Conservation (phyloP, 2,797 vertebrate species). For the Taenioides sp. region DNA sequence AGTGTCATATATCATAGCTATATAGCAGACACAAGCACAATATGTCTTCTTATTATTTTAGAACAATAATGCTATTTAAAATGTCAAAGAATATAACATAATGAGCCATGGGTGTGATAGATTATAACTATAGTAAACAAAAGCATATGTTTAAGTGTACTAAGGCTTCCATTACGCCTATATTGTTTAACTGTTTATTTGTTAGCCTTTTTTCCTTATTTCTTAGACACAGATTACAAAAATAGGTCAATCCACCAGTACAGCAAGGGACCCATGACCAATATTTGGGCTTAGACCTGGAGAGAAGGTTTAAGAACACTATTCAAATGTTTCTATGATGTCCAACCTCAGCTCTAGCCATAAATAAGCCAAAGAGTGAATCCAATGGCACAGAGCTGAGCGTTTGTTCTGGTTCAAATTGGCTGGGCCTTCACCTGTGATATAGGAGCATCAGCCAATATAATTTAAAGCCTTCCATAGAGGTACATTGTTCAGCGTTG, state of each 20-base stretch:
- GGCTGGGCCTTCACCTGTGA: conserved; percentile 1
- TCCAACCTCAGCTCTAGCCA: not conserved
- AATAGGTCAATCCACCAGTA: not conserved
- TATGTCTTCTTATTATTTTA: too few species aligned
- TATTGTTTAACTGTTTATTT: too few species aligned
- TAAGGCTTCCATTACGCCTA: too few species aligned
- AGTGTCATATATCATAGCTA: too few species aligned
- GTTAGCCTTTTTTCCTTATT: too few species aligned
- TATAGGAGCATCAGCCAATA: not conserved
- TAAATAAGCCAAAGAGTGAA: conserved; percentile 4
- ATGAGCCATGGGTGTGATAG: too few species aligned
- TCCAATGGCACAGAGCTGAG: not conserved
- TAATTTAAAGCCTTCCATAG: conserved; percentile 11
- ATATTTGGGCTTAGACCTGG: not conserved
- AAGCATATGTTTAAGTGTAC: too few species aligned
- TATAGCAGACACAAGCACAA: too few species aligned
- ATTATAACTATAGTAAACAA: too few species aligned
- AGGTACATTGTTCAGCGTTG: conserved; percentile 16
- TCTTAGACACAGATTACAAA: not conserved
- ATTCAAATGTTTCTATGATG: not conserved
- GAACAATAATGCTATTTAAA: too few species aligned
- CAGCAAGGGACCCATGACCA: not conserved
- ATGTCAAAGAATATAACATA: too few species aligned
- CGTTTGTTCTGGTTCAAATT: conserved; percentile 1
- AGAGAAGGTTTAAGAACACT: not conserved